A percentile compares a stretch with the other conserved stretches of the same genome.
Evolutionary conservation across 2,888 invertebrate genomes (phyloP).

Genomic region (Netelia inedita): DNA sequence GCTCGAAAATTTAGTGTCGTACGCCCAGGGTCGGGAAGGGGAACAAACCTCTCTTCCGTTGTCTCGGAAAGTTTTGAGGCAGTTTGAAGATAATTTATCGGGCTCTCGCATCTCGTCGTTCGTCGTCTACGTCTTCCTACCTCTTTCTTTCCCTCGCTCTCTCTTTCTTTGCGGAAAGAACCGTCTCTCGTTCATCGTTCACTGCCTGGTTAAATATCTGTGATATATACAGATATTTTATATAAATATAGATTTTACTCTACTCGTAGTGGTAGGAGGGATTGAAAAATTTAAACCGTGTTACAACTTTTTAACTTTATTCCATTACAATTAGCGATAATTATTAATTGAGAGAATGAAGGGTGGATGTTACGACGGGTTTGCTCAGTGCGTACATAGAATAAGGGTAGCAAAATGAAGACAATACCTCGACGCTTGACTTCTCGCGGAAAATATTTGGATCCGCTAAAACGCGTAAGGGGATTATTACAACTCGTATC

Average conservation of each 20-base stretch:
- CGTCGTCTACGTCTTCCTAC: constrained; percentile 24
- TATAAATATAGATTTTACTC: neutral
- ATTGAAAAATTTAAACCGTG: too few species aligned
- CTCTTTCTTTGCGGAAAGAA: constrained; percentile 28
- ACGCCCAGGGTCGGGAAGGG: constrained; percentile 33
- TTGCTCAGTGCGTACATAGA: too few species aligned
- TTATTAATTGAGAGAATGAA: neutral
- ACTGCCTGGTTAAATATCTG: neutral
- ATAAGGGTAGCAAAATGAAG: neutral
- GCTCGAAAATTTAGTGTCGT: constrained; percentile 62
- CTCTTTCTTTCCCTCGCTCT: constrained; percentile 9
- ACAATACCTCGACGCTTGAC: neutral
- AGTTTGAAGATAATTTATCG: constrained; percentile 68
- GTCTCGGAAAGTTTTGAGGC: constrained; percentile 62
- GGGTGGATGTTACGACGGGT: neutral
- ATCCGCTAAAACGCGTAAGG: constrained; percentile 31
- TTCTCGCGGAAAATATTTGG: constrained; percentile 14
- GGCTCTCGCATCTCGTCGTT: constrained; percentile 55
- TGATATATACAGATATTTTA: neutral
- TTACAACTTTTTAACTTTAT: too few species aligned
- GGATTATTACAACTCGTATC: constrained; percentile 47
- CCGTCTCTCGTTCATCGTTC: constrained; percentile 23
- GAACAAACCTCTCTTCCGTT: constrained; percentile 66
- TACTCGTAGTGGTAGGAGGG: neutral
- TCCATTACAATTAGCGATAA: too few species aligned